Conservation (phyloP, 2,113 vertebrate species). For the mouse (Mus musculus) region DNA sequence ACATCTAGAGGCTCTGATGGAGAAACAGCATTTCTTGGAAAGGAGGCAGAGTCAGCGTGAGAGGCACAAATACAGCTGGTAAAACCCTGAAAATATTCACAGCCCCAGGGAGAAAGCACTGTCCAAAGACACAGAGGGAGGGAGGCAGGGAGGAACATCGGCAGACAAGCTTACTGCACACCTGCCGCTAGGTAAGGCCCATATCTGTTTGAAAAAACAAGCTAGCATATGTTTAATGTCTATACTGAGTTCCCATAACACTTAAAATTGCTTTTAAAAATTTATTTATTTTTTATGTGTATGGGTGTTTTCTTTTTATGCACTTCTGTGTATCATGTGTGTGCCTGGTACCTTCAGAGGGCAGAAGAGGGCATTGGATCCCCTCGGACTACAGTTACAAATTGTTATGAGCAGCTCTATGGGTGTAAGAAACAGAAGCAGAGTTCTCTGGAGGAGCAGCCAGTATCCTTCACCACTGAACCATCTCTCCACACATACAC, state of each 20-base stretch:
- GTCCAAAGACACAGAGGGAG: no score
- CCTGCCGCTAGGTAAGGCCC: background rate
- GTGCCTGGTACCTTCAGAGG: background rate
- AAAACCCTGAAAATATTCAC: no score
- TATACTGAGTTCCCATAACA: background rate
- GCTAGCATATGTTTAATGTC: background rate
- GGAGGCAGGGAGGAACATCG: background rate
- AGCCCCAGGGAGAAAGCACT: no score
- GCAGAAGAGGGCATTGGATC: background rate
- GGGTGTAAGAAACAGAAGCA: background rate
- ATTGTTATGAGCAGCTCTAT: background rate
- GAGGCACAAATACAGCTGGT: background rate
- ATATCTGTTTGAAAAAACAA: background rate
- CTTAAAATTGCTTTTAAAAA: background rate
- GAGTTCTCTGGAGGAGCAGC: background rate
- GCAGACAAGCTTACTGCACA: background rate
- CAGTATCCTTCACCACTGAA: background rate
- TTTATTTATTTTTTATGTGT: background rate
- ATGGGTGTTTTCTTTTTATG: background rate
- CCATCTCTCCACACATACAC: background rate
- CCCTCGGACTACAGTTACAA: background rate
- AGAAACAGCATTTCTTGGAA: background rate
- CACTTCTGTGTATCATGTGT: background rate
- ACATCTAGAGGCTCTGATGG: background rate
- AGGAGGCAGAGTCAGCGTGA: no score